These are phyloP conservation scores for Maccullochella peelii DNA, from an alignment of 2,113 vertebrate species.

Conservation along the genomic window DNA sequence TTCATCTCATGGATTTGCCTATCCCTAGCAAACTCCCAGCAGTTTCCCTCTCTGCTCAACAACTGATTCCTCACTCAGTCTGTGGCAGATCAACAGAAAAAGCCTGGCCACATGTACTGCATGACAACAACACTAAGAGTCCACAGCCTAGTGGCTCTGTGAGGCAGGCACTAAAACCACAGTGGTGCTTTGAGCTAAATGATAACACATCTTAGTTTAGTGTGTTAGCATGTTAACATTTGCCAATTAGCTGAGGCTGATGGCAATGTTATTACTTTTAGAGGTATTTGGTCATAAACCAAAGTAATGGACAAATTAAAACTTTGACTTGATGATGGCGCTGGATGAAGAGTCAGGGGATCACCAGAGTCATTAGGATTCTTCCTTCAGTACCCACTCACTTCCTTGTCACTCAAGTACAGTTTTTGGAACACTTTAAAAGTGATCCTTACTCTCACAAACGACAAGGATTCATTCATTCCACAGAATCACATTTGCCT, in stretches of 20 bases:
- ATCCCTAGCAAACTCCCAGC: constrained; percentile 64
- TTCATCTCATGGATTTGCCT: constrained; percentile 83
- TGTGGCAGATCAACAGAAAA: constrained; percentile 10
- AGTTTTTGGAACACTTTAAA: no score
- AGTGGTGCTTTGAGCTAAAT: background rate
- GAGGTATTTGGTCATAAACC: background rate
- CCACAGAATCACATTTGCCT: background rate
- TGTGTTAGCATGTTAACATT: background rate
- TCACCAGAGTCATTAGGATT: no score
- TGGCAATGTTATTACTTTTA: background rate
- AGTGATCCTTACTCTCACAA: no score
- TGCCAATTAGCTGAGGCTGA: background rate
- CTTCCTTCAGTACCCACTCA: no score
- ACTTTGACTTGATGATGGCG: background rate
- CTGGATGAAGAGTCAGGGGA: background rate
- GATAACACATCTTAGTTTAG: no score
- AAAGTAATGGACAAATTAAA: background rate
- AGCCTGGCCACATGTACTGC: background rate
- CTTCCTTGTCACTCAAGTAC: no score
- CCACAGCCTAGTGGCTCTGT: background rate
- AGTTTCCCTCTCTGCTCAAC: constrained; percentile 48
- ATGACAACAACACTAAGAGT: background rate
- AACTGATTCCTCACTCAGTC: constrained; percentile 10
- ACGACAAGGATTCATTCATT: no score
- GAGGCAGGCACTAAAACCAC: background rate